Evolutionary conservation across 2,888 invertebrate species (phyloP).

Genomic region (Dendrolimus houi): DNA sequence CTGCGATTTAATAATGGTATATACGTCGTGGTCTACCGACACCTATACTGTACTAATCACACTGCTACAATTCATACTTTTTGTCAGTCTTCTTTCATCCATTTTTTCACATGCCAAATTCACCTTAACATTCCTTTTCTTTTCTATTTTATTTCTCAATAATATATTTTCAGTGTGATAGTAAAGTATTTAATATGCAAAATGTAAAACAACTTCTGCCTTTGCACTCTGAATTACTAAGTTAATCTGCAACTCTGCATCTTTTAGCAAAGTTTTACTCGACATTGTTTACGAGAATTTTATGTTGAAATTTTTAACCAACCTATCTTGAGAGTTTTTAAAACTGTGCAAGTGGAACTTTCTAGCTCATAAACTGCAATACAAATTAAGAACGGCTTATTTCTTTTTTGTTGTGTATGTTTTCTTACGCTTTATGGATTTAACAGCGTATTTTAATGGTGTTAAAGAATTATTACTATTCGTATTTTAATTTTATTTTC

Average conservation of each 20-base stretch:
- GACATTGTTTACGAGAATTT: not conserved
- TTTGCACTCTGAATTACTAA: not conserved
- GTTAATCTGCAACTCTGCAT: not conserved
- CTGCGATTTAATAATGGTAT: too few species aligned
- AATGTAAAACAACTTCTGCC: not conserved
- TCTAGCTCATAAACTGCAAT: not conserved
- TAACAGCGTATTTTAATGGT: too few species aligned
- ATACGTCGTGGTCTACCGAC: too few species aligned
- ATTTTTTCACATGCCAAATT: too few species aligned
- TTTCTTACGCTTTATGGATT: not conserved
- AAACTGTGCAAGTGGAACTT: not conserved
- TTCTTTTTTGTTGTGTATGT: not conserved
- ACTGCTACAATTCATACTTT: too few species aligned
- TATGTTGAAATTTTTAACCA: not conserved
- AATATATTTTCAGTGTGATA: too few species aligned
- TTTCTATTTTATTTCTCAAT: not conserved
- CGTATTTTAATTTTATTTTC: too few species aligned
- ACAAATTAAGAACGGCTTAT: too few species aligned
- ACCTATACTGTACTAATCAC: too few species aligned
- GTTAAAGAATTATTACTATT: too few species aligned
- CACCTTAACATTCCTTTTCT: not conserved
- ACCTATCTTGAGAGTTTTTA: not conserved
- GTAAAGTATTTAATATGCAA: not conserved
- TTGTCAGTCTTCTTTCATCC: too few species aligned
- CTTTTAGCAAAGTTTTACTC: not conserved